Base-by-base conservation (phyloP, 2,888 invertebrate genomes). In the Chouioia cunea region DNA sequence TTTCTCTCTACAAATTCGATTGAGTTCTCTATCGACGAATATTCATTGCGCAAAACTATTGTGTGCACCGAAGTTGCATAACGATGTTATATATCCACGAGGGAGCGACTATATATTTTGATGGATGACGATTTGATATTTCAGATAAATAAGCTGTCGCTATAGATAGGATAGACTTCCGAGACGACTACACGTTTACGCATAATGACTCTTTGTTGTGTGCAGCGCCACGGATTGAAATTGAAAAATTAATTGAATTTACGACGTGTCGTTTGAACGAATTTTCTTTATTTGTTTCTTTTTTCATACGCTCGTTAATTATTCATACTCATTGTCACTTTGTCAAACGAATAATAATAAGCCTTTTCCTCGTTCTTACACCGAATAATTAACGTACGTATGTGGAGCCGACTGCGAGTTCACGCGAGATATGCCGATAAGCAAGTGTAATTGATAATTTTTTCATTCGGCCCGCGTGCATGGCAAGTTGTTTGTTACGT, bases 321-420 rank as follows among this genome's bases (percentile, higher is more conserved):
- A 62, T 71, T 71, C 65, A 54, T 36, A 36, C 36, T 20, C 53
- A 23, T 14, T 50, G 50, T 43, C 47, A 53, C 44, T 0, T 53
- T 18, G 59, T 50, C 58, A 46, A 54, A 58, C 43, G 43, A 18
- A 70, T 65, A 59, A 57, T 65, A 59, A 57, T 62, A 36, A 50
- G n/a, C 47, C 36, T 46, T 62, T 65, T 70, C 50, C 58, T 50
- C 57, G 36, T 12, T 27, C 48, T 18, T 4, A n/a, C n/a, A 20
- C 27, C 60, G 54, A 52, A 62, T 44, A 65, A 65, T 62, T 60
- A 62, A 65, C 60, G 56, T 18, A 52, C 18, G 15, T 20, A 18
- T 65, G 27, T 50, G 60, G 62, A 52, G 62, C 57, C 54, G 22
- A 27, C 20, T 16, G 6, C 53, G n/a, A n/a, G n/a, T n/a, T n/a